These are phyloP conservation scores for Onychostoma macrolepis DNA, from an alignment of 2,113 vertebrate genomes.

Conservation along the genomic window DNA sequence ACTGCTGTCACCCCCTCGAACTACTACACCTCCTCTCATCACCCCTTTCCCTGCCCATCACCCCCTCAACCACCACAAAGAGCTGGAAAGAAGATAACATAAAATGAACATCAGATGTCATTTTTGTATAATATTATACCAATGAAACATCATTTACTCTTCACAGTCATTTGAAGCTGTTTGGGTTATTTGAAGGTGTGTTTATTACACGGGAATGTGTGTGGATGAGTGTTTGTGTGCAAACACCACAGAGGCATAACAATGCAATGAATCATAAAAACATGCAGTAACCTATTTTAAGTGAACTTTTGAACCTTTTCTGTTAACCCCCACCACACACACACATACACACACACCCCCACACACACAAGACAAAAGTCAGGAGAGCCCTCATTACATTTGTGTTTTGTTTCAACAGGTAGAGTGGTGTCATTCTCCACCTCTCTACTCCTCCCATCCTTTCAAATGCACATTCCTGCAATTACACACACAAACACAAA, in stretches of 20 bases:
- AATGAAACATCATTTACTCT: not conserved
- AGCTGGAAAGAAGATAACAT: not conserved
- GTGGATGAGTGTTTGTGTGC: conserved; percentile 21
- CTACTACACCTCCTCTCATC: conserved; percentile 52
- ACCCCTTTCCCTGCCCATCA: conserved; percentile 52
- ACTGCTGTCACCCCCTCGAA: conserved; percentile 56
- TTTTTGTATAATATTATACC: not conserved
- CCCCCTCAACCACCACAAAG: conserved; percentile 12
- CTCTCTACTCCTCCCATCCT: conserved; percentile 15
- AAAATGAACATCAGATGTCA: not conserved
- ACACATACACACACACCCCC: conserved; percentile 14
- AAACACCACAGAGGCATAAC: not conserved
- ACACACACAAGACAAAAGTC: conserved; percentile 25
- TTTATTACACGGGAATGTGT: not conserved
- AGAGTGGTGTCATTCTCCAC: conserved; percentile 27
- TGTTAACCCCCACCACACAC: conserved; percentile 1
- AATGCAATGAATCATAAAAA: conserved; percentile 29
- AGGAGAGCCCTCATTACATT: conserved; percentile 27
- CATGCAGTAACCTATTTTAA: conserved; percentile 20
- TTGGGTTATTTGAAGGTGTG: not conserved
- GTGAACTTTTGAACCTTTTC: conserved; percentile 54
- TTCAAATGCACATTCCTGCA: conserved; percentile 40
- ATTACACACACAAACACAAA: conserved; percentile 25
- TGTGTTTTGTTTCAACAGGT: conserved; percentile 57
- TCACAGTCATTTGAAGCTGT: not conserved